phyloP scores from a whole-genome alignment of 2,113 vertebrate genomes.

The Erinaceus europaeus region DNA sequence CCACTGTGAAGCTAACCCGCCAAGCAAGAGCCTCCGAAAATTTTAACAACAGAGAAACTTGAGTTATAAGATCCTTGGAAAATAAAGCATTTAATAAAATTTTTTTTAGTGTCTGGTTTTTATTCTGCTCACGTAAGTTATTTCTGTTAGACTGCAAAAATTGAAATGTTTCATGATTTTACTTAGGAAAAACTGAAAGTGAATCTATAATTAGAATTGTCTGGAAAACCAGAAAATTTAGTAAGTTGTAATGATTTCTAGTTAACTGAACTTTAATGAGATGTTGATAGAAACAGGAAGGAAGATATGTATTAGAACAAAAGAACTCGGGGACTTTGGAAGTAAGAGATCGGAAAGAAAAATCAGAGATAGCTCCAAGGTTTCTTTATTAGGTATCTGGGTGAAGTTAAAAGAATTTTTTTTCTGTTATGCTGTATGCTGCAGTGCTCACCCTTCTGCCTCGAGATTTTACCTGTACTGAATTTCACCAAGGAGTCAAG shows the following conservation, averaged over 20 bases:
- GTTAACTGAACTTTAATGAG: not conserved
- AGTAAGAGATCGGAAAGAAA: not conserved
- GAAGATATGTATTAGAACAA: not conserved
- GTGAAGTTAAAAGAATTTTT: not conserved
- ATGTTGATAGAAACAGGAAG: not conserved
- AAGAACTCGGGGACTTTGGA: not conserved
- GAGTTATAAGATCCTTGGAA: not conserved
- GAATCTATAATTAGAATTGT: not conserved
- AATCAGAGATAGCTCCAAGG: not conserved
- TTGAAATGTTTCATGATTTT: constrained; percentile 29
- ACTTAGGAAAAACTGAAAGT: constrained; percentile 26
- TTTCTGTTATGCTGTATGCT: not conserved
- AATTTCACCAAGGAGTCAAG: not conserved
- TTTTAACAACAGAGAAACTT: too few relatives aligned
- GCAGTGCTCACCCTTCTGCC: not conserved
- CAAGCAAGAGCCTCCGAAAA: too few relatives aligned
- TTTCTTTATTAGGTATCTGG: not conserved
- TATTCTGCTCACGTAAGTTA: not conserved
- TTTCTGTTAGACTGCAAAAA: not conserved
- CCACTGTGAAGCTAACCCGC: too few relatives aligned
- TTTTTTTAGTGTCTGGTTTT: constrained; percentile 1
- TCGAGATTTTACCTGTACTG: not conserved
- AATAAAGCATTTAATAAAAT: not conserved
- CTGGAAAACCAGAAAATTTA: constrained; percentile 5
- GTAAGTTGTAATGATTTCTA: not conserved